A percentile compares a stretch with the other conserved stretches of the same genome.
Evolutionary conservation across 1,140 invertebrate species (phyloP).

Genomic region (Plutomurus gul): DNA sequence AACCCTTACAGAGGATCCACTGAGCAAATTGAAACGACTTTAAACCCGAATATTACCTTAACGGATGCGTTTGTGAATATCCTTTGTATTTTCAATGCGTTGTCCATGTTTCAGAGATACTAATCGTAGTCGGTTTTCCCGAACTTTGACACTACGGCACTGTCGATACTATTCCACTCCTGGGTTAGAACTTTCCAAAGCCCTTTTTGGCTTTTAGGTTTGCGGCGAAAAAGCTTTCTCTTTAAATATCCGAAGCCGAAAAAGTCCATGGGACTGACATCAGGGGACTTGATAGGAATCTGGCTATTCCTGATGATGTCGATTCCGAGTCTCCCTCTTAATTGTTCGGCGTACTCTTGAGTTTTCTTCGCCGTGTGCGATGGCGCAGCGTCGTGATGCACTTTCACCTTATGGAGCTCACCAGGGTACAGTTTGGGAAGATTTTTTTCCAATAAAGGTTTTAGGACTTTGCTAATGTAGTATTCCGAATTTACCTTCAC

Average conservation of each 20-base stretch:
- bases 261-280: slow-evolving; percentile 23
- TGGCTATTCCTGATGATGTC: background rate
- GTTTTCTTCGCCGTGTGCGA: background rate
- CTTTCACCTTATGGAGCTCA: slow-evolving; percentile 6
- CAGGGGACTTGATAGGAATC: slow-evolving; percentile 31
- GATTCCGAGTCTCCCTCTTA: slow-evolving; percentile 13
- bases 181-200: slow-evolving; percentile 23
- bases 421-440: background rate
- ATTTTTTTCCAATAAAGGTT: background rate
- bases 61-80: slow-evolving; percentile 5
- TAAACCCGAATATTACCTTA: background rate
- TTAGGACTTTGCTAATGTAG: slow-evolving; percentile 8
- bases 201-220: background rate
- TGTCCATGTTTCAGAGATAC: background rate
- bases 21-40: too few species aligned
- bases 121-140: background rate
- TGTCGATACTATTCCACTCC: background rate
- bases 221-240: background rate
- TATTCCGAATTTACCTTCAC: slow-evolving; percentile 22
- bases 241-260: slow-evolving; percentile 36
- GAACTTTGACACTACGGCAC: background rate
- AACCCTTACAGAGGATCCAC: too few species aligned
- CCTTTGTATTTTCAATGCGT: slow-evolving; percentile 31
- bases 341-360: background rate
- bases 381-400: slow-evolving; percentile 32